A percentile compares a stretch with the other conserved stretches of the same genome.
Evolutionary conservation across 2,888 invertebrate species (phyloP).

Genomic region (Poecilus cupreus): DNA sequence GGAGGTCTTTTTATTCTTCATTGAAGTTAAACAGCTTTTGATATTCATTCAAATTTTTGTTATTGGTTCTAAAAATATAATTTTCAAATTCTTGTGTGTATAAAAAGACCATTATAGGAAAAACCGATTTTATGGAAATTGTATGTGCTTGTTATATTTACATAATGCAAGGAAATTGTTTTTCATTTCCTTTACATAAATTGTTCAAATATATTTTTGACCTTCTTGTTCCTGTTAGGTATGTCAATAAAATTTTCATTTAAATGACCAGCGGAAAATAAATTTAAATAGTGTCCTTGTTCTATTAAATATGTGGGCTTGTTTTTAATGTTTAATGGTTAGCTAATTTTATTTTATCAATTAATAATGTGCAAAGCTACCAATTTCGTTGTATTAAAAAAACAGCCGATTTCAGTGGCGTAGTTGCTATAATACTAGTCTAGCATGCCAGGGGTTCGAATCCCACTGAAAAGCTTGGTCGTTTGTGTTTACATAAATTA

Average conservation of each 20-base stretch:
- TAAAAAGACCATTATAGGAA: background rate
- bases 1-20: background rate
- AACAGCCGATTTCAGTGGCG: too few species aligned
- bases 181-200: background rate
- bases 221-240: background rate
- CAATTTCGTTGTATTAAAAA: too few species aligned
- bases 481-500: too few species aligned
- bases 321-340: too few species aligned
- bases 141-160: slow-evolving; percentile 8
- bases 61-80: background rate
- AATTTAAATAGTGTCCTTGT: too few species aligned
- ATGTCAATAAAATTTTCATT: background rate
- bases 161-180: slow-evolving; percentile 1
- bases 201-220: slow-evolving; percentile 14
- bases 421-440: too few species aligned
- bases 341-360: too few species aligned
- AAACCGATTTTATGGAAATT: background rate
- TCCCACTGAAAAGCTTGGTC: too few species aligned
- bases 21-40: background rate
- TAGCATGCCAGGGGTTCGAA: too few species aligned
- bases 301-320: too few species aligned
- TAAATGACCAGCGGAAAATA: too few species aligned
- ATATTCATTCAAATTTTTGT: slow-evolving; percentile 2
- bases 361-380: too few species aligned
- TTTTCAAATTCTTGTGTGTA: background rate